Base-by-base conservation (phyloP, 2,113 vertebrate species). In the Nannospalax galili region DNA sequence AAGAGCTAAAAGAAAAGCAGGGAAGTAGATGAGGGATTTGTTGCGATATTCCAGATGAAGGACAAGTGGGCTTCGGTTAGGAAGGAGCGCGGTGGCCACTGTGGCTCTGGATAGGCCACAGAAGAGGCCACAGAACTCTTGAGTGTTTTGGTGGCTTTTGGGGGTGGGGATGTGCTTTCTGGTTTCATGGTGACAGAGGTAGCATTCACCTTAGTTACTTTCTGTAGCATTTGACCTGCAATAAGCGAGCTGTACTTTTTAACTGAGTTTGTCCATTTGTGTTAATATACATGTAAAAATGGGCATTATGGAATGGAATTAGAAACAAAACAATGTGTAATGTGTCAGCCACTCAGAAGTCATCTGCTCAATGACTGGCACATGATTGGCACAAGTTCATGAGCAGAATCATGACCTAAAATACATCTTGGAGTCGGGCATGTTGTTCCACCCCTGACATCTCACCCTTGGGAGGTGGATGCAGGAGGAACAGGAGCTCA, bases 311-410 rank as follows among this genome's bases (percentile, higher is more conserved):
- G 35, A 74, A 91, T 77, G n/a, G 24, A 56, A 75, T 52, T 24
- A 78, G 84, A 75, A 74, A n/a, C 24, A 89, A 37, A 91, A 75
- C 42, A 81, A 85, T 40, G 40, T 77, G 81, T 88, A 95, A 86
- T 90, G 37, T 8, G 52, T 62, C 80, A 2, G 37, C 73, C 32
- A 91, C 14, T 81, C 62, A 84, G 42, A 85, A 22, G n/a, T 85
- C 45, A 88, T 93, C 37, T 20, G 7, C 60, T 28, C 58, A 37
- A 74, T 87, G 56, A 8, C n/a, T n/a, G n/a, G n/a, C n/a, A n/a
- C n/a, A n/a, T n/a, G n/a, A n/a, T 48, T 10, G 7, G 48, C 1
- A 3, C 69, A n/a, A 67, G 5, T 85, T 78, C 42, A 70, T 12
- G 0, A 84, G n/a, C 3, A 87, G 48, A 82, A 82, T 87, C 86